Evolutionary conservation across 2,797 vertebrate species (phyloP), one percentile per base, ranked within the genome.

Genomic region (Acanthurus tractus): DNA sequence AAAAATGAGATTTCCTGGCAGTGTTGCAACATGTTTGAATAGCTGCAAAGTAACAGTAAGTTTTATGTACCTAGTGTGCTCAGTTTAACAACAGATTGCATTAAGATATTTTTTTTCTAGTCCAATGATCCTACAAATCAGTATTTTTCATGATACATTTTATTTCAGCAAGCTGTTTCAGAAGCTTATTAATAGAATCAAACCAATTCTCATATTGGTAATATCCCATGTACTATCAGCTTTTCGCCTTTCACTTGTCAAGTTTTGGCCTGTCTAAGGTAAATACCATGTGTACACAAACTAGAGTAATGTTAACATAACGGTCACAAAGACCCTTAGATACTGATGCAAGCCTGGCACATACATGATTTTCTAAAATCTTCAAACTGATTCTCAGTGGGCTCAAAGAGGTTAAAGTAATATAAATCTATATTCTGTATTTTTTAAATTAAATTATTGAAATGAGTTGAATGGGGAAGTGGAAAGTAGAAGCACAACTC

Each of bases 1-100:
- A n/a, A 54, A 29, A 50, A 14, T 20, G 40, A 9, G 10, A 54
- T 46, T 17, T 67, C 25, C 2, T 13, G 7, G 1, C 9, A 57
- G 45, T 59, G 23, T 23, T 46, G 11, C 56, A 70, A 63, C 9
- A 63, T 55, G 58, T 84, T 82, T 84, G 66, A 76, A 78, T 46
- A 66, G 56, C 13, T 66, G 36, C 53, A 44, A 22, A 29, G 38
- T 14, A 48, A 36, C 20, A 50, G n/a, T n/a, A n/a, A n/a, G n/a
- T 58, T 58, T 38, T 12, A 9, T 76, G 73, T 62, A 15, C 45
- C 2, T 40, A 20, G n/a, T 45, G 64, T 12, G 4, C n/a, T 65
- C 49, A 45, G 17, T 17, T 49, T 36, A 17, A 38, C 67, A 48
- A 9, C 29, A 58, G 14, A 36, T 3, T 61, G 8, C 29, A 6